These are phyloP conservation scores for Peromyscus aztecus DNA, from an alignment of 2,797 vertebrate genomes.

Conservation along the genomic window DNA sequence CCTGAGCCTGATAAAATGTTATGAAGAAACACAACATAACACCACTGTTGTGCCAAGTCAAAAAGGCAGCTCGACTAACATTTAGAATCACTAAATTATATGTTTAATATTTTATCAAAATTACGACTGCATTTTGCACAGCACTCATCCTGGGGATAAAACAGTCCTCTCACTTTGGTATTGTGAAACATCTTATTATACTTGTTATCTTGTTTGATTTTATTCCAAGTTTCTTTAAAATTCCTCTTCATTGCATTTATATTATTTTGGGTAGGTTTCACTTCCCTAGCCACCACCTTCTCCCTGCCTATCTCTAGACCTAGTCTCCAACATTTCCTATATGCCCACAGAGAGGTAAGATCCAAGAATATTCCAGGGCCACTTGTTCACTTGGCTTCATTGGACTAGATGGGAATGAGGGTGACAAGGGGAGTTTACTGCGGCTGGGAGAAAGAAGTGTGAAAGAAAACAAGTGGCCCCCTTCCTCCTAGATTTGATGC, in stretches of 20 bases:
- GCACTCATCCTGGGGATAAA: not conserved
- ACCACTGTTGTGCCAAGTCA: not conserved
- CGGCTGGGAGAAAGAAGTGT: not conserved
- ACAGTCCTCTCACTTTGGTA: not conserved
- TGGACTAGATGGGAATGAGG: not conserved
- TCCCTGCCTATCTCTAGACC: not conserved
- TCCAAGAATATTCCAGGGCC: not conserved
- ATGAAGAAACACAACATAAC: not conserved
- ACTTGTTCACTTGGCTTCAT: not conserved
- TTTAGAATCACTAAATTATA: conserved; percentile 21
- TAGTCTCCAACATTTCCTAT: rapidly evolving
- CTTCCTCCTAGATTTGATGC: not conserved
- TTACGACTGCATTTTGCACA: conserved; percentile 3
- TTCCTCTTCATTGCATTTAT: not conserved
- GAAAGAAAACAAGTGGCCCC: not conserved
- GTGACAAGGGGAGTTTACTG: not conserved
- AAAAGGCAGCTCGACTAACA: conserved; percentile 19
- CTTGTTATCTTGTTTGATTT: not conserved
- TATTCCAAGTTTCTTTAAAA: conserved; percentile 10
- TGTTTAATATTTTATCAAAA: conserved; percentile 56
- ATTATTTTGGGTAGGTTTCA: not conserved
- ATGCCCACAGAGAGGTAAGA: not conserved
- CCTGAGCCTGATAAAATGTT: conserved; percentile 27
- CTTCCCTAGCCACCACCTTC: not conserved
- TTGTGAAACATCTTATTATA: not conserved